These are phyloP conservation scores for Bugula neritina DNA, from an alignment of 2,888 invertebrate genomes.

Conservation along the genomic window DNA sequence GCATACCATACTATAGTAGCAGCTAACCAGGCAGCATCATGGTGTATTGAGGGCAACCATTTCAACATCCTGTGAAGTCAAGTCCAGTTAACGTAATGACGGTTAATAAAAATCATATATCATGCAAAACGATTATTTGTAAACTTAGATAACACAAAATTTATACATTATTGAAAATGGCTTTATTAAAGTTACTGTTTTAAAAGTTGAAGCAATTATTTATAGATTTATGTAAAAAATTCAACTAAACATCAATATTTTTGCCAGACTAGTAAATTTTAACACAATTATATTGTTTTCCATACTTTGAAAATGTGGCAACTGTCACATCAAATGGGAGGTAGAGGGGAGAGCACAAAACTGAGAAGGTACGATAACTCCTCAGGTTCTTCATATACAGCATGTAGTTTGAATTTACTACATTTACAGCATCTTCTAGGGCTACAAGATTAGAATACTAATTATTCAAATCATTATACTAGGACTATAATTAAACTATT, in stretches of 20 bases:
- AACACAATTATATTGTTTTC: too few relatives aligned
- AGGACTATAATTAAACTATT: too few relatives aligned
- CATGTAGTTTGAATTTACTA: conserved; percentile 18
- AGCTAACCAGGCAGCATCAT: conserved; percentile 60
- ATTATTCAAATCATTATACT: background rate
- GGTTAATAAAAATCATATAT: too few relatives aligned
- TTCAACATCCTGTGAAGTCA: conserved; percentile 63
- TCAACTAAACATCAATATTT: too few relatives aligned
- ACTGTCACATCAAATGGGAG: conserved; percentile 13
- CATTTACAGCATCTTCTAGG: conserved; percentile 7
- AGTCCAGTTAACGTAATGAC: too few relatives aligned
- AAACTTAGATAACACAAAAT: too few relatives aligned
- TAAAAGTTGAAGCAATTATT: too few relatives aligned
- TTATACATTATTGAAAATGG: too few relatives aligned
- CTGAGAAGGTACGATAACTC: conserved; percentile 25
- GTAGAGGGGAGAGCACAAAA: conserved; percentile 23
- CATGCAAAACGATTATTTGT: too few relatives aligned
- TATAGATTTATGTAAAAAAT: too few relatives aligned
- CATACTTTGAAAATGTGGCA: background rate
- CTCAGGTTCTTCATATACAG: conserved; percentile 6
- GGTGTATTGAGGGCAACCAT: conserved; percentile 65
- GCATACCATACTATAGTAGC: conserved; percentile 52
- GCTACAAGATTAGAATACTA: background rate
- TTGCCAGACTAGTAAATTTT: too few relatives aligned
- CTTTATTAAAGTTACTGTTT: too few relatives aligned